Evolutionary conservation across 2,113 vertebrate genomes (phyloP).

Genomic region (Lagopus muta): DNA sequence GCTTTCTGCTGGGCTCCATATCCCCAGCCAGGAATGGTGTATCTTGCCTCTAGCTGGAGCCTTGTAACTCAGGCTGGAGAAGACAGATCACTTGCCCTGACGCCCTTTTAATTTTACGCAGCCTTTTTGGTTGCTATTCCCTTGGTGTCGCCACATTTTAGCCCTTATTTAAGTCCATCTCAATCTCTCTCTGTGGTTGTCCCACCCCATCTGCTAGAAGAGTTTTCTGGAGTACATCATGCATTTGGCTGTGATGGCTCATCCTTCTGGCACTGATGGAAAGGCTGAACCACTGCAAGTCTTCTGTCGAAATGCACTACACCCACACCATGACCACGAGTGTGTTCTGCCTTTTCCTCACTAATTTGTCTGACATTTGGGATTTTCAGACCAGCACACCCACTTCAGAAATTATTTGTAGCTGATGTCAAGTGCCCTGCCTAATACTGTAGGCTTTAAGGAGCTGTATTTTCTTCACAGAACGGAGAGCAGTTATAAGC

Average conservation of each 20-base stretch:
- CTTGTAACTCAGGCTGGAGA: background rate
- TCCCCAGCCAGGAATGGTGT: background rate
- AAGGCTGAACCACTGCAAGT: background rate
- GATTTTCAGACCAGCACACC: conserved; percentile 15
- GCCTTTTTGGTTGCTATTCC: background rate
- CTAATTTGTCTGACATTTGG: conserved; percentile 20
- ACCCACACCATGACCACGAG: background rate
- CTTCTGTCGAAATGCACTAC: background rate
- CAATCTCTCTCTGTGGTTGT: background rate
- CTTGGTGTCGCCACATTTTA: background rate
- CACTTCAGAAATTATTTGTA: conserved; percentile 28
- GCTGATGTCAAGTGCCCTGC: conserved; percentile 30
- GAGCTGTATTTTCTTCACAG: background rate
- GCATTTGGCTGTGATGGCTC: background rate
- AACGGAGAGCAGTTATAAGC: background rate
- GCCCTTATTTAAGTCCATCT: background rate
- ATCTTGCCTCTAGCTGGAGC: background rate
- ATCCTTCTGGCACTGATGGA: background rate
- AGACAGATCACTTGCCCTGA: background rate
- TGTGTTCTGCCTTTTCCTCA: background rate
- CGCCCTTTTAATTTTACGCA: background rate
- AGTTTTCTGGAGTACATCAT: background rate
- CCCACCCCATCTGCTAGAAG: background rate
- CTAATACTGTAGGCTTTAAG: background rate
- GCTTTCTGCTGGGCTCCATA: background rate